Base-by-base conservation (phyloP, 2,113 vertebrate species). In the Phalacrocorax carbo region DNA sequence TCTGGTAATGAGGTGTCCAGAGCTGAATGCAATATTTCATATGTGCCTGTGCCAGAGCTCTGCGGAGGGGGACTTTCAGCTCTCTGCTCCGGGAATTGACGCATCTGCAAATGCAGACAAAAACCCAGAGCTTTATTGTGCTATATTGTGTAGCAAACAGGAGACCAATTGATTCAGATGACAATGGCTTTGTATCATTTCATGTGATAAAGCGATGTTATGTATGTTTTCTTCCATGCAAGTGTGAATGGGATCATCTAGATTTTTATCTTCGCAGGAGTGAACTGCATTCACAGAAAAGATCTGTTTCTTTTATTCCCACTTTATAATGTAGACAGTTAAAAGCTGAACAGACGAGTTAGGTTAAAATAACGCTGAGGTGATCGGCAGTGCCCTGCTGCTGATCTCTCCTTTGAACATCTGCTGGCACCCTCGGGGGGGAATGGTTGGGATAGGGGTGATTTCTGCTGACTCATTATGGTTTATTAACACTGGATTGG, bases 401-500 rank as follows among this genome's bases (percentile, higher is more conserved):
- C 40, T 93, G 69, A 82, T 94, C 70, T 82, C 10, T 91, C 46
- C 61, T 95, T 91, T 82, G 87, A 93, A 93, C 89, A 90, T 94
- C 89, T 94, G 86, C 84, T 87, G 73, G n/a, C 51, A 54, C 54
- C 57, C 91, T 69, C 2, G 38, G 68, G 80, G 30, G 44, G 16
- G 25, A 17, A 13, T 87, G 57, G 57, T 61, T 85, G 58, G 34
- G 69, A 40, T 61, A 61, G 52, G 34, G 87, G 19, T 61, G 81
- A 79, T 91, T 96, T 94, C 65, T 95, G 93, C 93, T 93, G 95
- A 95, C 69, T 95, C 86, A 90, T 85, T 79, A 72, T 82, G 70
- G 70, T 93, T 96, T 97, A 91, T 95, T 96, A 94, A 84, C 62
- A 80, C 91, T n/a, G 87, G 79, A 94, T 89, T 91, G 93, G 88